Base-by-base conservation (phyloP, 2,797 vertebrate species). In the Lophius americanus region DNA sequence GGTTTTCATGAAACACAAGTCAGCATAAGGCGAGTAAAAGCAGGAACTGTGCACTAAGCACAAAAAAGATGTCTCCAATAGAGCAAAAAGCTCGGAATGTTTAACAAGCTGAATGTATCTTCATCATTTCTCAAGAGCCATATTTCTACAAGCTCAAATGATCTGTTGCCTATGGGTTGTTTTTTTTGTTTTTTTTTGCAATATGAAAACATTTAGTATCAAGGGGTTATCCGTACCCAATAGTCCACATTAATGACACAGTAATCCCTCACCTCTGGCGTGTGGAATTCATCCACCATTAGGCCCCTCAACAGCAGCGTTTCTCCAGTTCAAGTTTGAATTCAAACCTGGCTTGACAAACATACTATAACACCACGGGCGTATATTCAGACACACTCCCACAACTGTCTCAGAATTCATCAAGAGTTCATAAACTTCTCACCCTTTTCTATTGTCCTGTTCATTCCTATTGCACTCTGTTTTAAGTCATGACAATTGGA, bases 231-330 rank as follows among this genome's bases (percentile, higher is more conserved):
- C 59, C 68, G 47, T 0, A 2, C 75, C 72, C 70, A 53, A 23
- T 64, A 56, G 49, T 54, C 68, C 79, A 82, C 79, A 79, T 50
- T 81, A 73, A 85, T 68, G 70, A 83, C 65, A 70, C 64, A 79
- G 63, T 69, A 79, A 79, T 81, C 79, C 60, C 41, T 78, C 72
- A 85, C 83, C 88, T 90, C 78, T 88, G 82, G 70, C 58, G 57
- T 60, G 70, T 68, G 68, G 76, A 71, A 81, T 78, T 63, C 42
- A 64, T 56, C 59, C 14, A 9, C 35, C 13, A 56, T 44, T 33
- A 50, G 60, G 59, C n/a, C 54, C 35, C 47, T 48, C 10, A 2
- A 71, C 6, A 71, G 36, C 60, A 54, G 38, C 57, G 57, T 64
- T 76, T 76, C 60, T 73, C 47, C 44, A 70, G 59, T 77, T 84